These are phyloP conservation scores for Endotricha flammealis DNA, from an alignment of 2,888 invertebrate genomes.

Conservation along the genomic window DNA sequence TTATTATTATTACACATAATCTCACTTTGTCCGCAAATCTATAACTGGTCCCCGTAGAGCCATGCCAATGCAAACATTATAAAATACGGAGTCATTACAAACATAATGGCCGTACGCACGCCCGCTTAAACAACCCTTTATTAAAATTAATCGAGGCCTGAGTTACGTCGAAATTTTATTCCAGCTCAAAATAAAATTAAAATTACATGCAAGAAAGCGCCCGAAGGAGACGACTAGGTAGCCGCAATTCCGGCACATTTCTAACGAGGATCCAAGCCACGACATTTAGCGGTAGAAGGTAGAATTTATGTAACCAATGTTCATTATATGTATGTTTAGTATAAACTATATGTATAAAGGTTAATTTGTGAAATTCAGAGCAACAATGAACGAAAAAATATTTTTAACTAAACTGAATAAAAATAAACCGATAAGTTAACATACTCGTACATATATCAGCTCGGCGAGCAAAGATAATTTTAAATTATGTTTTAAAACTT, in stretches of 20 bases:
- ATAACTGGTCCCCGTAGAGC: constrained; percentile 6
- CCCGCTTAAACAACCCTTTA: constrained; percentile 7
- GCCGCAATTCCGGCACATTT: constrained; percentile 31
- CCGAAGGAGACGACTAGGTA: constrained; percentile 33
- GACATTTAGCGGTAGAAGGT: constrained; percentile 2
- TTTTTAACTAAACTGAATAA: too few relatives aligned
- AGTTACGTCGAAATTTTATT: constrained; percentile 27
- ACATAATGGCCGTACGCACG: constrained; percentile 4
- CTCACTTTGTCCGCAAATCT: constrained; percentile 2
- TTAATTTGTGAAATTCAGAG: too few relatives aligned
- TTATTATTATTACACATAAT: background rate
- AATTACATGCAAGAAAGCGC: constrained; percentile 46
- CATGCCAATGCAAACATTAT: constrained; percentile 7
- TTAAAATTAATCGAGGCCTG: constrained; percentile 12
- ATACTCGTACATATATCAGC: too few relatives aligned
- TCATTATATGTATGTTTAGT: background rate
- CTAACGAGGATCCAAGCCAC: constrained; percentile 18
- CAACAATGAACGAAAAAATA: too few relatives aligned
- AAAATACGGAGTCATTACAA: constrained; percentile 5
- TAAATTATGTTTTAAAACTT: too few relatives aligned
- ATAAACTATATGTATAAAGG: too few relatives aligned
- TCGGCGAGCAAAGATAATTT: too few relatives aligned
- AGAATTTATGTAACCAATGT: too few relatives aligned
- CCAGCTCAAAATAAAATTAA: constrained; percentile 37
- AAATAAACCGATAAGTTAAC: too few relatives aligned